Conservation (phyloP, 2,113 vertebrate genomes). For the Brevimyrus niger region DNA sequence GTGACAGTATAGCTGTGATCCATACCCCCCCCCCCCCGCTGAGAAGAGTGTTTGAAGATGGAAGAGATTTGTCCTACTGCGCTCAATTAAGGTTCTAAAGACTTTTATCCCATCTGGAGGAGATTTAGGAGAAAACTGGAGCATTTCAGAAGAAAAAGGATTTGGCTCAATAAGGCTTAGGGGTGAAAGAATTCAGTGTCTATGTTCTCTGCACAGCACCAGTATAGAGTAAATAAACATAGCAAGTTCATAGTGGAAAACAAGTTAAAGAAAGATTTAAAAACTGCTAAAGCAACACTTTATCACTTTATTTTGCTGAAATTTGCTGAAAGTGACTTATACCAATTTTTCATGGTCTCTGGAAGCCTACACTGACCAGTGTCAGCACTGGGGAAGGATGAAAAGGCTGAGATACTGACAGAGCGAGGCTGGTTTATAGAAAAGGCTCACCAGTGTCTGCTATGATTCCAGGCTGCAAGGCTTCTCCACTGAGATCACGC, state of each 20-base stretch:
- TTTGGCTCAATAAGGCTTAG: slow-evolving; percentile 7
- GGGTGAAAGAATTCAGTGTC: background rate
- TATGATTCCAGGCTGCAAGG: background rate
- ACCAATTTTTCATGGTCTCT: slow-evolving; percentile 4
- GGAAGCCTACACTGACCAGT: background rate
- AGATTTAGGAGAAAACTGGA: slow-evolving; percentile 13
- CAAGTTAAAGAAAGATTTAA: slow-evolving; percentile 3
- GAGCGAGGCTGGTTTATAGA: background rate
- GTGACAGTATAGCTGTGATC: background rate
- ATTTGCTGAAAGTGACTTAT: slow-evolving; percentile 11
- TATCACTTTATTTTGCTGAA: slow-evolving; percentile 9
- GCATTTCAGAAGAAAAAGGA: slow-evolving; percentile 18
- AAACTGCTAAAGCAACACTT: slow-evolving; percentile 4
- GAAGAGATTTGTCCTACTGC: slow-evolving; percentile 23
- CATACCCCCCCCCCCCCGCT: background rate
- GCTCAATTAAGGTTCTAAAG: slow-evolving; percentile 23
- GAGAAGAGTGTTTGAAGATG: background rate
- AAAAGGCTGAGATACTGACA: background rate
- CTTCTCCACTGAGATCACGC: background rate
- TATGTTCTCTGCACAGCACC: background rate
- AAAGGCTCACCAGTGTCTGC: no score
- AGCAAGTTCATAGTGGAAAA: background rate
- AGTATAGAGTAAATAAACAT: background rate
- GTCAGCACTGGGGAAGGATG: background rate
- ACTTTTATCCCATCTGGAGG: slow-evolving; percentile 11